phyloP scores from a whole-genome alignment of 2,888 invertebrate species.

The Apamea monoglypha region DNA sequence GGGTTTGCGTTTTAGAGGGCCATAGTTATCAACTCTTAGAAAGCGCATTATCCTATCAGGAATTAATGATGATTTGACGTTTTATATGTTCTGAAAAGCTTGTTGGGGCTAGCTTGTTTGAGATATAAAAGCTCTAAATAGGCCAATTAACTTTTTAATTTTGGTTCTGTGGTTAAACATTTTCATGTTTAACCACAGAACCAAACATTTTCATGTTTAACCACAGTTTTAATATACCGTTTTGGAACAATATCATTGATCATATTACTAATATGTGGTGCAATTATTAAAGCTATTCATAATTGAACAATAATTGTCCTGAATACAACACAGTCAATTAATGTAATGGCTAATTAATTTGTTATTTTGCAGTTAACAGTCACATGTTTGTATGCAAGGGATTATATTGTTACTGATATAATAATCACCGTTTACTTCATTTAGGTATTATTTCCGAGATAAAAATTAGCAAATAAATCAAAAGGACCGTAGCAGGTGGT shows the following conservation, averaged over 20 bases:
- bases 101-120: neutral
- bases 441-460: neutral
- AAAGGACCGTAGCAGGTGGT: neutral
- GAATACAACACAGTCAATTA: constrained; percentile 14
- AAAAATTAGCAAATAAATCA: neutral
- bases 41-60: neutral
- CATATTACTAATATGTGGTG: constrained; percentile 19
- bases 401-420: neutral
- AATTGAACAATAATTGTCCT: constrained; percentile 16
- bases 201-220: no score
- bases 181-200: no score
- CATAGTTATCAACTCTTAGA: no score
- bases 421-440: neutral
- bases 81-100: neutral
- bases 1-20: neutral
- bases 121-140: neutral
- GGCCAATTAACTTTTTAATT: neutral
- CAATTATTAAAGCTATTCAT: constrained; percentile 14
- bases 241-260: constrained; percentile 1
- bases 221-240: neutral
- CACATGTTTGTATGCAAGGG: neutral
- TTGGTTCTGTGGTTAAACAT: neutral
- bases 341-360: constrained; percentile 18
- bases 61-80: neutral
- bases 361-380: constrained; percentile 6